Conservation (phyloP, 2,888 invertebrate genomes). For the Chydorus sphaericus region DNA sequence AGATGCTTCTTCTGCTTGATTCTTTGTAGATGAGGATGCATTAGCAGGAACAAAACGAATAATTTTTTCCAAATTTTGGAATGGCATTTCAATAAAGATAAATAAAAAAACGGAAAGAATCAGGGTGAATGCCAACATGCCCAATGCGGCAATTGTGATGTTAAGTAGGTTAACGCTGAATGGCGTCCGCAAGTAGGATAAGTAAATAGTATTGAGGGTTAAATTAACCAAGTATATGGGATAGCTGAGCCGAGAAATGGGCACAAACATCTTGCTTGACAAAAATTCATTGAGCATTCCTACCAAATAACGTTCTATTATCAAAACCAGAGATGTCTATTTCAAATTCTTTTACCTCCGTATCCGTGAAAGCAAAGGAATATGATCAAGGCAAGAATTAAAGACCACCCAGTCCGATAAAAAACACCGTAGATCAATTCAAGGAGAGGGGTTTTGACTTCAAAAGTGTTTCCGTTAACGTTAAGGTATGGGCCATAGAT, state of each 20-base stretch:
- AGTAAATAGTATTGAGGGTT: neutral
- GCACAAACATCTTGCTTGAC: slow-evolving; percentile 67
- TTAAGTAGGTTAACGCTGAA: slow-evolving; percentile 10
- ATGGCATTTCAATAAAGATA: too few relatives aligned
- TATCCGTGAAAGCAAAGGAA: slow-evolving; percentile 60
- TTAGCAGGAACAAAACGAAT: too few relatives aligned
- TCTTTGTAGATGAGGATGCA: too few relatives aligned
- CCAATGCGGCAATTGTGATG: too few relatives aligned
- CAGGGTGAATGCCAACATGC: too few relatives aligned
- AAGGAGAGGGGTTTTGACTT: slow-evolving; percentile 41
- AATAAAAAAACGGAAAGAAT: too few relatives aligned
- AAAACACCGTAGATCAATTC: slow-evolving; percentile 67
- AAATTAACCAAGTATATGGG: slow-evolving; percentile 60
- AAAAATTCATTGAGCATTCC: slow-evolving; percentile 57
- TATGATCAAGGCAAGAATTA: slow-evolving; percentile 61
- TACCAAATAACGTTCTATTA: too few relatives aligned
- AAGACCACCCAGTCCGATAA: slow-evolving; percentile 64
- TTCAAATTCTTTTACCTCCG: slow-evolving; percentile 23
- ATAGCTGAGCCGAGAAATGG: slow-evolving; percentile 81
- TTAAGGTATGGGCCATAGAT: neutral
- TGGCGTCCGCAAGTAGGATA: neutral
- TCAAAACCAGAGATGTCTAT: too few relatives aligned
- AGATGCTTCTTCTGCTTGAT: too few relatives aligned
- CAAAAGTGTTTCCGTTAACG: neutral
- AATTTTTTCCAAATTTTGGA: too few relatives aligned